Base-by-base conservation (phyloP, 2,888 invertebrate genomes). In the Aradus depressus region DNA sequence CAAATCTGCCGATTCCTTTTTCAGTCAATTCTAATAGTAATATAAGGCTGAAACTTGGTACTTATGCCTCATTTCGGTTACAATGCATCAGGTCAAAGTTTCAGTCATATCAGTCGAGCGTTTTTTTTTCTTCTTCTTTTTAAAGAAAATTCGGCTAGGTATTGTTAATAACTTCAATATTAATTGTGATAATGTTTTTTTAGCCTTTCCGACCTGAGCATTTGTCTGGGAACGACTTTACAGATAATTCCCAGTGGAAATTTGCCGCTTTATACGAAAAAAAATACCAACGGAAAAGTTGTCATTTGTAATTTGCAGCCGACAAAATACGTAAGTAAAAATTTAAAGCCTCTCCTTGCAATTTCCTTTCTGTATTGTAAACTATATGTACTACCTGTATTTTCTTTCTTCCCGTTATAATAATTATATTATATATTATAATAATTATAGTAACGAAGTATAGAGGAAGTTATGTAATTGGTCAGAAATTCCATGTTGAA, bases 231-330 rank as follows among this genome's bases (percentile, higher is more conserved):
- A 26, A 95, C 96, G n/a, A 95, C 96, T 4, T 72, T 98, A 45
- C 97, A 98, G 76, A 98, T 98, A 60, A 76, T 92, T 58, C 98
- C 98, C 34, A 93, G 95, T 70, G 97, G 95, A 12, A 90, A 88
- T 68, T 72, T 97, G 59, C 97, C 97, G 3, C 68, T 93, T 28
- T 80, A 80, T 64, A 84, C 83, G 55, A 81, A 85, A 61, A 87
- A 86, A 65, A 83, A 82, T 21, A 57, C 59, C 26, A 51, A 55
- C 38, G 95, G 95, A 3, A 84, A 84, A 66, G 70, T 98, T 47
- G 89, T 88, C 16, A 89, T 97, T 61, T 86, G 96, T 58, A 99
- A 98, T 71, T 72, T 98, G 48, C 98, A 99, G 67, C 84, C 88
- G n/a, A 98, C 97, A 3, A 95, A 96, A 74, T 90, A 93, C 72